Base-by-base conservation (phyloP, 1,140 invertebrate genomes). In the Neodiprion virginianus region DNA sequence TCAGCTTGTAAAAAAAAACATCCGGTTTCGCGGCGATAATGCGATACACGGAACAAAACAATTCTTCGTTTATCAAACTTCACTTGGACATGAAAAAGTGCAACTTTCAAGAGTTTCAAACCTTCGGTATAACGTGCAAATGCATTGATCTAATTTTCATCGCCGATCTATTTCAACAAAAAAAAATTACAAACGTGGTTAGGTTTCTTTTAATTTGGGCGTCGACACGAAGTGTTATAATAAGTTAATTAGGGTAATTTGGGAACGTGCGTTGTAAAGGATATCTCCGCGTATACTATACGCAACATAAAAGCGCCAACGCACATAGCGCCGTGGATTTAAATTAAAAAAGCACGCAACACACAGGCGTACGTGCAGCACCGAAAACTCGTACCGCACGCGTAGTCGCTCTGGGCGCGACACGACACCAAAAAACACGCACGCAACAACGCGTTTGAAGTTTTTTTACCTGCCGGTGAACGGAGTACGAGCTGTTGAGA, bases 241-340 rank as follows among this genome's bases (percentile, higher is more conserved):
- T 69, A 7, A 23, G 67, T 69, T 69, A 69, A 69, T 69, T 69
- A 69, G 67, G 67, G 67, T 69, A 69, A 69, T 69, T 69, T 21
- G 67, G 40, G 61, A 21, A 14, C 12, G 12, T 17, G 12, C 12
- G 61, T 69, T 69, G 21, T 8, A 21, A 69, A 11, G 67, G 5
- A 47, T 23, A 21, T 11, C 67, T 7, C 67, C 23, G 11, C n/a
- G n/a, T 61, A 12, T 61, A 61, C 53, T 69, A 12, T 47, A 21
- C 14, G 14, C 11, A 7, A 21, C 11, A 14, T 69, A 14, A 23
- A 69, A 69, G 11, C 11, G 40, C 7, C 11, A 69, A 69, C 5
- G 23, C 67, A 69, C 67, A 8, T 21, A 47, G 21, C 12, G 23
- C 67, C 14, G 14, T 14, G 67, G 67, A 69, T 69, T 69, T 69